These are phyloP conservation scores for Galleria mellonella DNA, from an alignment of 1,140 invertebrate genomes.

Conservation along the genomic window DNA sequence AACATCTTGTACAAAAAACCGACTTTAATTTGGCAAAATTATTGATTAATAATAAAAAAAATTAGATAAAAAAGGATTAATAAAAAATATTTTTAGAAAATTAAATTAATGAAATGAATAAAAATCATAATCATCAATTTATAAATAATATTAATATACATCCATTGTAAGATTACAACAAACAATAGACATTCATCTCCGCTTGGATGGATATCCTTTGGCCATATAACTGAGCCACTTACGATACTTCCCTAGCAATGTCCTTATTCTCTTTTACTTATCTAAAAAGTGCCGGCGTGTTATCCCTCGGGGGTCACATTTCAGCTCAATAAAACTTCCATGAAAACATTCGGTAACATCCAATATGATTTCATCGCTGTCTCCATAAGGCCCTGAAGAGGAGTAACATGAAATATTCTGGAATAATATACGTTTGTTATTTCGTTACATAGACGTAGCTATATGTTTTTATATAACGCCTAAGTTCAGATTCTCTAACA, in stretches of 20 bases:
- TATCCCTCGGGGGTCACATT: conserved; percentile 44
- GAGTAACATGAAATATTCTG: conserved; percentile 29
- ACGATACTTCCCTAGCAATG: too few species aligned
- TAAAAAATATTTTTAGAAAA: too few species aligned
- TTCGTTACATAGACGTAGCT: conserved; percentile 18
- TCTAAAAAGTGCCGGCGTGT: conserved; percentile 46
- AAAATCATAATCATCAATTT: too few species aligned
- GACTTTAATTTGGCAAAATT: too few species aligned
- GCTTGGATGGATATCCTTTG: not conserved
- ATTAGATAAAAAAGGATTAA: too few species aligned
- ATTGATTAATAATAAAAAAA: too few species aligned
- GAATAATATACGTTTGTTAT: conserved; percentile 19
- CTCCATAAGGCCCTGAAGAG: conserved; percentile 21
- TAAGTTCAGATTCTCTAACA: too few species aligned
- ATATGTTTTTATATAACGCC: conserved; percentile 3
- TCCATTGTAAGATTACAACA: conserved; percentile 7
- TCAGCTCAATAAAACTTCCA: conserved; percentile 58
- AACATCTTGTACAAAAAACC: too few species aligned
- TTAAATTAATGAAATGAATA: too few species aligned
- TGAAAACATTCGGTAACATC: conserved; percentile 53
- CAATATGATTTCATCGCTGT: conserved; percentile 51
- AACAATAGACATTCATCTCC: conserved; percentile 7
- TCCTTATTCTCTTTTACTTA: conserved; percentile 30
- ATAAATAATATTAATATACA: too few species aligned
- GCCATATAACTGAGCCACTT: too few species aligned